Evolutionary conservation across 2,888 invertebrate genomes (phyloP), one percentile per base, ranked within the genome.

Genomic region (Chrysodeixis includens): DNA sequence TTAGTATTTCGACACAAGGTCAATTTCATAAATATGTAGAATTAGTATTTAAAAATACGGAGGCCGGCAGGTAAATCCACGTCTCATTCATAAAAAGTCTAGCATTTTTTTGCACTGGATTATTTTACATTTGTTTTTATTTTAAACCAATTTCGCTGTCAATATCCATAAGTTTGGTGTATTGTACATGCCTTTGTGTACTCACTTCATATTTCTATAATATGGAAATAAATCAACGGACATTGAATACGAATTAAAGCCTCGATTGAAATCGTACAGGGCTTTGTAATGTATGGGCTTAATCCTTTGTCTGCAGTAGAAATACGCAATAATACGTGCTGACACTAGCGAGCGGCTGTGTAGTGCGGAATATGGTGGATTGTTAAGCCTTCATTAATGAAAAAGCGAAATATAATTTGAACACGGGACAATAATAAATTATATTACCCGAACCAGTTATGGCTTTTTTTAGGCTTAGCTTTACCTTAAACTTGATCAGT

Each of bases 281-380:
- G 66, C 53, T 75, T 35, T 58, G 32, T 56, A 53, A 18, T 56
- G 58, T 18, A 61, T 26, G 51, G 32, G 8, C 32, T 69, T 75
- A 55, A 75, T 58, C 61, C 61, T 62, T 65, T 76, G 71, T 75
- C 30, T 53, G 54, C 52, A 32, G n/a, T 4, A 20, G 52, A 30
- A 62, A 40, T 57, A 52, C 46, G 57, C 49, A 49, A 30, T 65
- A 58, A 44, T 61, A 59, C 18, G 10, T 16, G 22, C 14, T n/a
- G 40, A 10, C 10, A 16, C 18, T 30, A 22, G 54, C 49, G 32
- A 44, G 56, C 20, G 46, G 6, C 14, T 5, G 40, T 40, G 35
- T 35, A 35, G 14, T 14, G 35, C 14, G 4, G n/a, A n/a, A n/a
- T n/a, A 40, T 5, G 40, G 7, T 40, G 40, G 40, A n/a, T n/a